phyloP scores from a whole-genome alignment of 2,797 vertebrate genomes.

The Phataginus tricuspis region DNA sequence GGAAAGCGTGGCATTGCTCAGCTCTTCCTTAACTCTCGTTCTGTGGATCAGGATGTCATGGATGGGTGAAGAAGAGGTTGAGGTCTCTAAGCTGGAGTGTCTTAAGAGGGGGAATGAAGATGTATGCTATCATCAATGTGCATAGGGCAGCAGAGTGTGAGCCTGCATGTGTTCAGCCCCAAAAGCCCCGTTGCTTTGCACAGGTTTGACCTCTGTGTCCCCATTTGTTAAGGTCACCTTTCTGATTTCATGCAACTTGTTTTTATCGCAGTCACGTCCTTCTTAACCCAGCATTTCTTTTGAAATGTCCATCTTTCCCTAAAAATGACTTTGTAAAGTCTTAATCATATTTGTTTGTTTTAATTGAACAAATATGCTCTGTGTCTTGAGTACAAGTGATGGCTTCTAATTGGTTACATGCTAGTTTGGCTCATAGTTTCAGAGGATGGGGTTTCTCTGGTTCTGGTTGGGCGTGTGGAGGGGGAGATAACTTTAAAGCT shows the following conservation, averaged over 20 bases:
- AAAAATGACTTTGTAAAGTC: constrained; percentile 80
- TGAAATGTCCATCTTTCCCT: constrained; percentile 81
- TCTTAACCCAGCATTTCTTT: constrained; percentile 76
- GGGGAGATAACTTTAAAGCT: constrained; percentile 83
- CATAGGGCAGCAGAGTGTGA: background rate
- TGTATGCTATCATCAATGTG: too few relatives aligned
- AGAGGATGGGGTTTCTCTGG: constrained; percentile 82
- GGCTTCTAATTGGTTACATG: constrained; percentile 87
- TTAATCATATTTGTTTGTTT: constrained; percentile 88
- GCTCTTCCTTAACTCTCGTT: background rate
- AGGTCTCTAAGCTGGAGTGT: background rate
- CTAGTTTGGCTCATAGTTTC: constrained; percentile 82
- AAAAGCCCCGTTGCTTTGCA: background rate
- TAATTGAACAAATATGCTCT: constrained; percentile 88
- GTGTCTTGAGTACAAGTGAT: constrained; percentile 83
- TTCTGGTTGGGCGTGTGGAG: constrained; percentile 69
- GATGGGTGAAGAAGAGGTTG: background rate
- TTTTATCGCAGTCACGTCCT: constrained; percentile 78
- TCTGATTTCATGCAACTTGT: constrained; percentile 77
- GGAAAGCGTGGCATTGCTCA: background rate
- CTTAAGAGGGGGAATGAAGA: background rate
- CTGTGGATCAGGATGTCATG: background rate
- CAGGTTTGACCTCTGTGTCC: background rate
- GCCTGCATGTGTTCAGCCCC: background rate
- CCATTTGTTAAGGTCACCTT: constrained; percentile 76